Evolutionary conservation across 2,888 invertebrate genomes (phyloP), one percentile per base, ranked within the genome.

Genomic region (Flexamia atlantica): DNA sequence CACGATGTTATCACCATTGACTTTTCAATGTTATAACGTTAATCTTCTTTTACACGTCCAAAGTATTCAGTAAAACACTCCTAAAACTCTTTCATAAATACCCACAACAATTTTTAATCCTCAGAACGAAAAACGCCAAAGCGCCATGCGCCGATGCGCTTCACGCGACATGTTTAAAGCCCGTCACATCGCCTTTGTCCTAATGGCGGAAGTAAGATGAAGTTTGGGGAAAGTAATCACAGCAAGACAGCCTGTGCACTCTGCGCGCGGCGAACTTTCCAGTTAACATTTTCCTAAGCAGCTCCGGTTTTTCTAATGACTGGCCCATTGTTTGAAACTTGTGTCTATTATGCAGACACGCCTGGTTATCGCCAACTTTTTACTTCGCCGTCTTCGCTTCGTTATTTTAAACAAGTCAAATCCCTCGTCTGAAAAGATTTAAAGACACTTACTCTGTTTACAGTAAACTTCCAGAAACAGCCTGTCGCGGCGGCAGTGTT

Each of bases 361-460:
- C 28, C 64, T n/a, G 64, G 28, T 64, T 64, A 64, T 64, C 30
- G 64, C 64, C 28, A 64, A 64, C 64, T 64, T 64, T 64, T 64
- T 64, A 64, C 64, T 64, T 20, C 64, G 23, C 53, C 64, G 64
- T 64, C 64, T 64, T 64, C 28, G 30, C 64, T 30, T 64, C 64
- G 64, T 64, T 64, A 64, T 64, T 64, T 64, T 64, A 64, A 64
- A 64, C 64, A 64, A 64, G 64, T 64, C 64, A 30, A 64, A 64
- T 64, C 64, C 64, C 64, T 64, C 30, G 64, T 64, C 30, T 64
- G 64, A 64, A 64, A 64, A 64, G 64, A 64, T 64, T 64, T 64
- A 28, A 64, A 64, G 64, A 64, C 57, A 57, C 57, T 46, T 46
- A 12, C 53, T 28, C 64, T 28, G 28, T 64, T 64, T 28, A 64